phyloP scores from a whole-genome alignment of 2,113 vertebrate species.

The Pluvialis apricaria region DNA sequence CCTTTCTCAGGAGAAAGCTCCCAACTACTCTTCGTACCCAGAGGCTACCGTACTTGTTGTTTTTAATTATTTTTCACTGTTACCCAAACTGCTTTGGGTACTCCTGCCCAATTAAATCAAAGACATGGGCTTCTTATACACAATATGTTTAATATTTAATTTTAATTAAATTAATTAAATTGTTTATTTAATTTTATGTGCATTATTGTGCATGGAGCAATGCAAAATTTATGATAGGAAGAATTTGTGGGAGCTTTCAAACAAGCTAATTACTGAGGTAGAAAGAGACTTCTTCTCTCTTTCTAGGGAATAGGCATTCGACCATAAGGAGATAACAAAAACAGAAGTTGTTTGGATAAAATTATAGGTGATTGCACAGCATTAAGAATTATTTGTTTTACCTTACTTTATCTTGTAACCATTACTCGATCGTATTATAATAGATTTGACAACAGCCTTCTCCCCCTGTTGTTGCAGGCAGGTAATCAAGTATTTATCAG shows the following conservation, averaged over 20 bases:
- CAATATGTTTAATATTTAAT: constrained; percentile 87
- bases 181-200: constrained; percentile 95
- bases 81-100: constrained; percentile 84
- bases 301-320: constrained; percentile 47
- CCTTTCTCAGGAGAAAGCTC: constrained; percentile 81
- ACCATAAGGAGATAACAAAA: constrained; percentile 44
- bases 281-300: constrained; percentile 46
- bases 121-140: constrained; percentile 78
- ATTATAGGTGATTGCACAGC: constrained; percentile 33
- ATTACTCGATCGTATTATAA: constrained; percentile 1
- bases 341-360: constrained; percentile 38
- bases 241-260: constrained; percentile 65
- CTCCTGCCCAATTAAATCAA: constrained; percentile 84
- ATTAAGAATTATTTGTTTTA: constrained; percentile 59
- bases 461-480: neutral
- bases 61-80: constrained; percentile 88
- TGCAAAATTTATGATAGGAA: constrained; percentile 80
- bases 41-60: constrained; percentile 82
- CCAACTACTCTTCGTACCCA: constrained; percentile 76
- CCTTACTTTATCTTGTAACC: constrained; percentile 49
- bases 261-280: constrained; percentile 73
- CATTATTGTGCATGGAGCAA: constrained; percentile 78
- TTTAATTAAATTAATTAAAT: constrained; percentile 87
- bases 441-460: neutral
- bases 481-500: constrained; percentile 39